A percentile compares a stretch with the other conserved stretches of the same genome.
Conservation (phyloP, 2,797 vertebrate genomes). For the Tenualosa thibaudeaui region DNA sequence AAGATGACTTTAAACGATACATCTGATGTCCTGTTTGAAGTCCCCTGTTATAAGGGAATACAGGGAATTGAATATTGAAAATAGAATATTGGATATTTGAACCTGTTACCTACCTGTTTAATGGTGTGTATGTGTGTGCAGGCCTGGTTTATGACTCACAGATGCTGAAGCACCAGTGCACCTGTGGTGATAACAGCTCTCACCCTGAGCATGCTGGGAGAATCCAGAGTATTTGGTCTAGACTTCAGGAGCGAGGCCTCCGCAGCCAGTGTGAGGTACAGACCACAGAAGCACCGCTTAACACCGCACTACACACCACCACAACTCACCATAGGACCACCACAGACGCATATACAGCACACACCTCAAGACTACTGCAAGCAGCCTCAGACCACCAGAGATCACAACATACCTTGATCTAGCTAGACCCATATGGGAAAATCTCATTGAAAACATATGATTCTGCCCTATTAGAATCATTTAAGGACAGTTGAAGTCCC, state of each 20-base stretch:
- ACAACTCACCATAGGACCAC: background rate
- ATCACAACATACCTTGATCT: background rate
- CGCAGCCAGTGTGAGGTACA: conserved; percentile 85
- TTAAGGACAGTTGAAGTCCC: too few species aligned
- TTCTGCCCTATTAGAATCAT: too few species aligned
- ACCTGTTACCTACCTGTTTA: background rate
- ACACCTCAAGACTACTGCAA: background rate
- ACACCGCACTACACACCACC: background rate
- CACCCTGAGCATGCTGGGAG: conserved; percentile 85
- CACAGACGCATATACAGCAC: background rate
- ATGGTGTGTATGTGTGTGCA: conserved; percentile 53
- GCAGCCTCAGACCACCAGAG: background rate
- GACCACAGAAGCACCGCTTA: background rate
- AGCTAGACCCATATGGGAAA: too few species aligned
- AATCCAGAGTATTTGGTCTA: conserved; percentile 91
- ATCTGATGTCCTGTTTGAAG: background rate
- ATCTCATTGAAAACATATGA: too few species aligned
- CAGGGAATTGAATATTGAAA: background rate
- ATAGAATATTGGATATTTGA: conserved; percentile 17
- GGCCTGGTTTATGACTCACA: conserved; percentile 88
- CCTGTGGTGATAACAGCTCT: conserved; percentile 85
- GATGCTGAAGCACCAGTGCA: conserved; percentile 89
- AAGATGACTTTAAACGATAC: background rate
- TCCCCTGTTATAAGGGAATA: background rate
- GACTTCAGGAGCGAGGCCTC: conserved; percentile 85